phyloP scores from a whole-genome alignment of 2,797 vertebrate genomes.

The Pteropus rufus region DNA sequence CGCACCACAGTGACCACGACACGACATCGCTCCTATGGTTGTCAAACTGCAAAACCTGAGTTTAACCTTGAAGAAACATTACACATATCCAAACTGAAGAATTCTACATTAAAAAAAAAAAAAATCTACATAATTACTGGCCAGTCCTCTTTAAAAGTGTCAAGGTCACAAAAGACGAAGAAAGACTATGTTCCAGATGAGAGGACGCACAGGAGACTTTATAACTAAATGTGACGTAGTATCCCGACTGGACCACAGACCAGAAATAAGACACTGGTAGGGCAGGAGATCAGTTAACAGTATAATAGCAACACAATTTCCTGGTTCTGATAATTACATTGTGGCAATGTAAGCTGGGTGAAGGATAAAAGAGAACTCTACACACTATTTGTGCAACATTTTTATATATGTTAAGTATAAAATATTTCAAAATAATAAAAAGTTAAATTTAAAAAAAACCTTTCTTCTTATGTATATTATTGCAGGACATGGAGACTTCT shows the following conservation, averaged over 20 bases:
- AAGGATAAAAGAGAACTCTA: neutral
- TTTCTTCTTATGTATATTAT: neutral
- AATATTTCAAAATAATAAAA: constrained; percentile 40
- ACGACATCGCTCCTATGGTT: no score
- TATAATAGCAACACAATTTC: neutral
- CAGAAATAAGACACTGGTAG: neutral
- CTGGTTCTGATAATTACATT: neutral
- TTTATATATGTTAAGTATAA: neutral
- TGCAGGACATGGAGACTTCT: neutral
- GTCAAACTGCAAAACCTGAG: neutral
- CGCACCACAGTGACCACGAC: neutral
- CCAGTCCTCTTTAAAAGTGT: neutral
- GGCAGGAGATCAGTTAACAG: neutral
- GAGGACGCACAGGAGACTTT: neutral
- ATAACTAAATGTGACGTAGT: neutral
- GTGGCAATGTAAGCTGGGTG: neutral
- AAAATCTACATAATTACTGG: neutral
- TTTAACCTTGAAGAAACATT: neutral
- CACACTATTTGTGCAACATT: neutral
- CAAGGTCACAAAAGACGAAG: neutral
- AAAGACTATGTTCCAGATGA: neutral
- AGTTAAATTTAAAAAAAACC: neutral
- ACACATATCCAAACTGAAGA: neutral
- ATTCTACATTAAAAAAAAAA: neutral
- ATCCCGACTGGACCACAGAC: neutral